Base-by-base conservation (phyloP, 2,888 invertebrate genomes). In the Xanthia togata region DNA sequence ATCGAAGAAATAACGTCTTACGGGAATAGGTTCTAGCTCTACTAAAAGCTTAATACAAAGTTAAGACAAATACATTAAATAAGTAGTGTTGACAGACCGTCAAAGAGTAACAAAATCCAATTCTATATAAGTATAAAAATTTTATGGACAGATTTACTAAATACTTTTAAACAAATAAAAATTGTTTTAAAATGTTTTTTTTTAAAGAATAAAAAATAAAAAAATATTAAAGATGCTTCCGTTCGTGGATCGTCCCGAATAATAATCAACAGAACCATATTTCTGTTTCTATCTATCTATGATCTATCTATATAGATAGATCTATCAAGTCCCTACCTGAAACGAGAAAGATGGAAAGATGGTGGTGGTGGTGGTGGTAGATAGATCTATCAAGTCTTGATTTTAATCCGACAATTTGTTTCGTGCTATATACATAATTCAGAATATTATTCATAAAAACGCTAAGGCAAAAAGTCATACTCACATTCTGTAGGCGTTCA, bases 401-500 rank as follows among this genome's bases (percentile, higher is more conserved):
- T 59, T 23, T 31, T 23, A 35, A 47, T 47, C 14, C 35, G 9
- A 35, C 3, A 41, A 53, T 41, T 41, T 44, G 20, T 44, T 44
- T 53, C 12, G 12, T 44, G n/a, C 31, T 65, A 11, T n/a, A 20
- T 26, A 55, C 53, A 68, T 64, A 55, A 63, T 38, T 8, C 17
- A n/a, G 11, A 47, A 76, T 31, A 53, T 11, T 31, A 41, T 72
- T 59, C 23, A 55, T 23, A 76, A 67, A 11, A 71, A 72, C 53
- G 70, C 57, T 78, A 81, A 75, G 12, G 50, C 9, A 73, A 55
- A 50, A 72, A 75, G 67, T 78, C 76, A 92, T 97, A 98, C 98
- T 98, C 97, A 98, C 98, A 98, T 98, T 97, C 98, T 98, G 96
- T 98, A 98, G 93, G 98, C 98, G 97, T 98, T 98, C 94, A 98